A percentile compares a stretch with the other conserved stretches of the same genome.
These are phyloP conservation scores for Cebus imitator DNA, from an alignment of 2,113 vertebrate genomes.

Conservation along the genomic window DNA sequence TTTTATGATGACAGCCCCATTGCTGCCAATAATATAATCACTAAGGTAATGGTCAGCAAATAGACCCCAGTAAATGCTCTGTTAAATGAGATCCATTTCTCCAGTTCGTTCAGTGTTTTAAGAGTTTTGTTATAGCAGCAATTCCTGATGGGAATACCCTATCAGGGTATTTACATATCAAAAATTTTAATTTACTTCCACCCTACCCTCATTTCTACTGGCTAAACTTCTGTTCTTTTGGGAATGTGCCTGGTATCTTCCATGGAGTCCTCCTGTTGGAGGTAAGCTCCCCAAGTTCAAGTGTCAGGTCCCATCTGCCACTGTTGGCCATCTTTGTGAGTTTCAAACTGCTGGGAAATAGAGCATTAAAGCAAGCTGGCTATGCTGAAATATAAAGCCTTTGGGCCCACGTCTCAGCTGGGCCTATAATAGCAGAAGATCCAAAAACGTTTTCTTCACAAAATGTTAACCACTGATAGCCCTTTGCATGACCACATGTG, in stretches of 20 bases:
- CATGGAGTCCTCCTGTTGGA: not conserved
- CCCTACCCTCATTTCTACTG: not conserved
- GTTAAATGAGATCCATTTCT: not conserved
- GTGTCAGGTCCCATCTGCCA: not conserved
- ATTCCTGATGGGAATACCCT: not conserved
- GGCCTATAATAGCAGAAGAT: not conserved
- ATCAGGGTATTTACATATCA: not conserved
- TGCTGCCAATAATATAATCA: rapidly evolving
- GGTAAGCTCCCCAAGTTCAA: not conserved
- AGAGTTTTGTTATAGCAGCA: not conserved
- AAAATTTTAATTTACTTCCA: not conserved
- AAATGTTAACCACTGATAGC: not conserved
- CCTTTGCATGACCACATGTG: rapidly evolving
- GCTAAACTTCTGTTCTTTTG: not conserved
- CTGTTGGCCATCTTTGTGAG: not conserved
- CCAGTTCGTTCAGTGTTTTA: not conserved
- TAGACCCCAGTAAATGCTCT: rapidly evolving
- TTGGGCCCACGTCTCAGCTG: not conserved
- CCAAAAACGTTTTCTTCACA: not conserved
- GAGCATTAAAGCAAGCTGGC: not conserved
- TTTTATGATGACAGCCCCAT: not conserved
- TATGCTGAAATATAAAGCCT: not conserved
- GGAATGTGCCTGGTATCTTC: not conserved
- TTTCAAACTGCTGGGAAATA: not conserved
- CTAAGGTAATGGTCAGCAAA: not conserved